Evolutionary conservation across 2,113 vertebrate genomes (phyloP).

Genomic region (Crocuta crocuta): DNA sequence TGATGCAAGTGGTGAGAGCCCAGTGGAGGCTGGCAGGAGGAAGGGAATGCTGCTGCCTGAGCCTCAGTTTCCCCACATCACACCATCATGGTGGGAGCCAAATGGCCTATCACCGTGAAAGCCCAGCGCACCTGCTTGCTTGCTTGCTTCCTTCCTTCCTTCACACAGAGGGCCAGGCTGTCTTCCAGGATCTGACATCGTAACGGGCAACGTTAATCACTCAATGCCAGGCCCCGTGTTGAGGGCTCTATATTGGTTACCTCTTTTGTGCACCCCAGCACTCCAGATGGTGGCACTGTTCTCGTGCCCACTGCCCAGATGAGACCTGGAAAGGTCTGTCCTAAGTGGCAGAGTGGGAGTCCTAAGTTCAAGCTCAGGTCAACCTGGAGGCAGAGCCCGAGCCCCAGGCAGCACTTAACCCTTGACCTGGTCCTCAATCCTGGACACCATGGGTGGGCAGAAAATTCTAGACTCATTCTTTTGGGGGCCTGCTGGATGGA

Average conservation of each 20-base stretch:
- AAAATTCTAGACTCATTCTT: neutral
- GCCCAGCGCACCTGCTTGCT: accelerated
- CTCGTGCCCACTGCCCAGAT: neutral
- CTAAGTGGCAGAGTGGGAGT: neutral
- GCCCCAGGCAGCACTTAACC: accelerated
- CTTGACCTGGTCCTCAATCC: neutral
- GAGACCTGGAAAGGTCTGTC: neutral
- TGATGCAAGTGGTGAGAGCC: neutral
- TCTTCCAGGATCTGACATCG: too few species aligned
- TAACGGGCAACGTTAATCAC: accelerated
- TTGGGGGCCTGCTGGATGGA: neutral
- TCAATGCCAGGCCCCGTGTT: accelerated
- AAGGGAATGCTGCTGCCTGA: neutral
- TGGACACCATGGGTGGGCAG: accelerated
- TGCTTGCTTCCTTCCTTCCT: neutral
- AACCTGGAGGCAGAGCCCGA: neutral
- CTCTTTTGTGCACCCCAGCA: accelerated
- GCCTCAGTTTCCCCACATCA: neutral
- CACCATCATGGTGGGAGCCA: too few species aligned
- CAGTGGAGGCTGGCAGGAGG: neutral
- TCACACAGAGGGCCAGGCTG: neutral
- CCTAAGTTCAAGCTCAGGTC: neutral
- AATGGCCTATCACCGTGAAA: neutral
- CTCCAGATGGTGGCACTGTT: accelerated
- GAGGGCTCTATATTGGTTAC: accelerated